Conservation (phyloP, 2,888 invertebrate species). For the Callosobruchus maculatus region DNA sequence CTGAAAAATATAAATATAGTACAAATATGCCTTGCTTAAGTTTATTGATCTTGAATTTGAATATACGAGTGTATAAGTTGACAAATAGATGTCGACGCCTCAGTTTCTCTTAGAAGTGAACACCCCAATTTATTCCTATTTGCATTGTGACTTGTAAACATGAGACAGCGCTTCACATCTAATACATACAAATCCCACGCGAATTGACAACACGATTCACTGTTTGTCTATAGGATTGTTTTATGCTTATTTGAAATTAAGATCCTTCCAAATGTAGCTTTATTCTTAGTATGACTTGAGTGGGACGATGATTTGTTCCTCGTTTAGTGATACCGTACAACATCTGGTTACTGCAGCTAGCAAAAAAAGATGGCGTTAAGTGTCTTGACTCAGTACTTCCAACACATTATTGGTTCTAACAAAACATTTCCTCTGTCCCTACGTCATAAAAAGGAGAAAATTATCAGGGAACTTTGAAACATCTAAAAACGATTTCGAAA, state of each 20-base stretch:
- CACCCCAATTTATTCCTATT: neutral
- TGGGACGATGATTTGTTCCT: too few relatives aligned
- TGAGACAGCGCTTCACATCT: neutral
- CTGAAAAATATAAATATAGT: neutral
- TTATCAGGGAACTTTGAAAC: too few relatives aligned
- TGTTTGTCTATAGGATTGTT: neutral
- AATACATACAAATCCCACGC: neutral
- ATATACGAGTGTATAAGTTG: too few relatives aligned
- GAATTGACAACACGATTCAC: neutral
- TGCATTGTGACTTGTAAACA: neutral
- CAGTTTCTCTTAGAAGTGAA: neutral
- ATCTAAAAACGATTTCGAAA: too few relatives aligned
- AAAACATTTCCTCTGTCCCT: too few relatives aligned
- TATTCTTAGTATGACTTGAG: neutral
- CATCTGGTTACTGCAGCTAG: too few relatives aligned
- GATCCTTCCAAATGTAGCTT: neutral
- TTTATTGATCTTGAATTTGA: neutral
- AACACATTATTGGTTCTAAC: too few relatives aligned
- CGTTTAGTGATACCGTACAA: too few relatives aligned
- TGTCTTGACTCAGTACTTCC: too few relatives aligned
- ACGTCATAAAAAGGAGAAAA: too few relatives aligned
- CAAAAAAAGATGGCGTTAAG: too few relatives aligned
- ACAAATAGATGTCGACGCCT: neutral
- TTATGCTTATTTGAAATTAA: neutral
- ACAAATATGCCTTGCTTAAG: neutral